phyloP scores from a whole-genome alignment of 2,888 invertebrate genomes.

The Eilema caniola region DNA sequence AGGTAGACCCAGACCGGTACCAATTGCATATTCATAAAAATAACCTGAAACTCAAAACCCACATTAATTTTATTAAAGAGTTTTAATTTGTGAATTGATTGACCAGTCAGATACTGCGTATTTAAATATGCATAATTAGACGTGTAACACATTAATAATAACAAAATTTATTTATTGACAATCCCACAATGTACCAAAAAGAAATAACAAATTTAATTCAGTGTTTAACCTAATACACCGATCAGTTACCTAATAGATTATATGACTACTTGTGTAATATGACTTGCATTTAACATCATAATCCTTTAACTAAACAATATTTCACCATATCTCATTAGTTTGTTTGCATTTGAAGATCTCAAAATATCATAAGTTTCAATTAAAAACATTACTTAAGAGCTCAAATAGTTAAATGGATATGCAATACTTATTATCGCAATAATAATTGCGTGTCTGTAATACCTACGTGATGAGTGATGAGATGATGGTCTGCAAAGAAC shows the following conservation, averaged over 20 bases:
- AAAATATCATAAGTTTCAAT: neutral
- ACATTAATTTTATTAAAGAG: neutral
- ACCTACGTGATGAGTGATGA: neutral
- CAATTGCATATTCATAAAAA: neutral
- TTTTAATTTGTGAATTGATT: neutral
- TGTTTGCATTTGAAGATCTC: slow-evolving; percentile 2
- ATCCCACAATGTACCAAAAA: neutral
- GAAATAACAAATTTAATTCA: slow-evolving; percentile 6
- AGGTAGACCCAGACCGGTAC: too few relatives aligned
- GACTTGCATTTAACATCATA: neutral
- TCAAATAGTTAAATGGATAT: neutral
- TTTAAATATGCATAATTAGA: neutral
- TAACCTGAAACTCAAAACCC: neutral
- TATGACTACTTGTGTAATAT: slow-evolving; percentile 14
- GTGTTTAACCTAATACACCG: neutral
- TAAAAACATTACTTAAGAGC: slow-evolving; percentile 1
- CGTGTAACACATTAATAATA: neutral
- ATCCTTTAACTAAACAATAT: neutral
- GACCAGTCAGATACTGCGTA: neutral
- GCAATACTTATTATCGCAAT: neutral
- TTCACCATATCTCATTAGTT: neutral
- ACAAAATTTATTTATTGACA: neutral
- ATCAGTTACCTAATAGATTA: slow-evolving; percentile 10
- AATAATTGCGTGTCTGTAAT: neutral
- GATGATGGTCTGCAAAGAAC: neutral